These are phyloP conservation scores for Peromyscus nudipes DNA, from an alignment of 2,797 vertebrate species.

Conservation along the genomic window DNA sequence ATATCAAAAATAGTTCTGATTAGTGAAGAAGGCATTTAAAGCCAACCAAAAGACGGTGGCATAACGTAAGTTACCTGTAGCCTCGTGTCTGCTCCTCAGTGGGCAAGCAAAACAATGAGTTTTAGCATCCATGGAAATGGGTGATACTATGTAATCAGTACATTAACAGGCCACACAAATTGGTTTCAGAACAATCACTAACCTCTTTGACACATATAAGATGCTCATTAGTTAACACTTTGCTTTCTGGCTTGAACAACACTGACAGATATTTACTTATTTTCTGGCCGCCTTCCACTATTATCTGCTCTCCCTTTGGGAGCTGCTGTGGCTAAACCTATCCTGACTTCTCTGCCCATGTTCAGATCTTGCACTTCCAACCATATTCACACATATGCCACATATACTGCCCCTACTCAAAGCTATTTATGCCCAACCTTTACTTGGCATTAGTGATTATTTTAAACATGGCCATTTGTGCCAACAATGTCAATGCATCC, in stretches of 20 bases:
- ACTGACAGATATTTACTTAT: not conserved
- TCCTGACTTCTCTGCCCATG: not conserved
- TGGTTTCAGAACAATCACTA: not conserved
- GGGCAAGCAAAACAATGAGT: not conserved
- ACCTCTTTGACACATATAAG: slow-evolving; percentile 10
- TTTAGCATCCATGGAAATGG: not conserved
- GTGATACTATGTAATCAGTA: not conserved
- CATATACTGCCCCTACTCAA: not conserved
- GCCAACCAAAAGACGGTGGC: slow-evolving; percentile 71
- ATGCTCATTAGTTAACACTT: slow-evolving; percentile 3
- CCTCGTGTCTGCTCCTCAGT: not conserved
- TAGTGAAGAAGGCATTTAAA: slow-evolving; percentile 59
- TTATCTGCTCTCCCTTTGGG: not conserved
- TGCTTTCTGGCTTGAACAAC: not conserved
- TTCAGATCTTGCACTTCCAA: not conserved
- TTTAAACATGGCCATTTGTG: slow-evolving; percentile 34
- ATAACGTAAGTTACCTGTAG: slow-evolving; percentile 43
- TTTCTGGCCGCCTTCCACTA: not conserved
- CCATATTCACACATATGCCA: not conserved
- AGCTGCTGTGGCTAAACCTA: not conserved
- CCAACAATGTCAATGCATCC: not conserved
- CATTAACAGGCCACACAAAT: not conserved
- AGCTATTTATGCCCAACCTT: not conserved
- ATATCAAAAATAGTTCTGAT: not conserved
- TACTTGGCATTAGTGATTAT: not conserved